These are phyloP conservation scores for Tetrax tetrax DNA, from an alignment of 2,113 vertebrate species.

Conservation along the genomic window DNA sequence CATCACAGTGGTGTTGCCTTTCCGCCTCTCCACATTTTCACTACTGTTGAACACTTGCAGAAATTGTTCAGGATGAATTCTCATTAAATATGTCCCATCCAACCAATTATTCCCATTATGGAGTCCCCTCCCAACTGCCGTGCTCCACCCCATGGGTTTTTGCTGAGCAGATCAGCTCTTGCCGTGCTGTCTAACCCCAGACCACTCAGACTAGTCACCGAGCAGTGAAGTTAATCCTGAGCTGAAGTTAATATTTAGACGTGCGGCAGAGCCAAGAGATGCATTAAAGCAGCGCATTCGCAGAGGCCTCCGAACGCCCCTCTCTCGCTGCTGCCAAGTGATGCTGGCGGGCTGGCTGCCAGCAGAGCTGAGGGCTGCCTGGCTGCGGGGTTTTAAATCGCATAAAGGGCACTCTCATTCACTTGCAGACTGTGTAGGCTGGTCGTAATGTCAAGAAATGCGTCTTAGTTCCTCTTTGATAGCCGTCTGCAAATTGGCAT, in stretches of 20 bases:
- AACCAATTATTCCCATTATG: rapidly evolving
- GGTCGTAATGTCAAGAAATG: conserved; percentile 34
- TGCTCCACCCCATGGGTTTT: not conserved
- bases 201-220: not conserved
- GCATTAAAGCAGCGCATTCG: not conserved
- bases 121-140: not conserved
- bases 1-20: not conserved
- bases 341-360: not conserved
- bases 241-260: not conserved
- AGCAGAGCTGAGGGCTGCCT: conserved; percentile 30
- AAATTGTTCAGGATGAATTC: not conserved
- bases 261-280: not conserved
- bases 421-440: conserved; percentile 54
- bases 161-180: not conserved
- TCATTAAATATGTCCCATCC: not conserved
- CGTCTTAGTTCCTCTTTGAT: conserved; percentile 24
- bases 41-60: not conserved
- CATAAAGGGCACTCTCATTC: conserved; percentile 51
- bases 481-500: not conserved
- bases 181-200: not conserved
- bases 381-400: not conserved
- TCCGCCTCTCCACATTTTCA: rapidly evolving
- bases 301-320: not conserved
- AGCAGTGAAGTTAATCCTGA: not conserved
- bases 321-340: not conserved